Evolutionary conservation across 1,140 invertebrate species (phyloP), one percentile per base, ranked within the genome.

Genomic region (Drosophila willistoni): DNA sequence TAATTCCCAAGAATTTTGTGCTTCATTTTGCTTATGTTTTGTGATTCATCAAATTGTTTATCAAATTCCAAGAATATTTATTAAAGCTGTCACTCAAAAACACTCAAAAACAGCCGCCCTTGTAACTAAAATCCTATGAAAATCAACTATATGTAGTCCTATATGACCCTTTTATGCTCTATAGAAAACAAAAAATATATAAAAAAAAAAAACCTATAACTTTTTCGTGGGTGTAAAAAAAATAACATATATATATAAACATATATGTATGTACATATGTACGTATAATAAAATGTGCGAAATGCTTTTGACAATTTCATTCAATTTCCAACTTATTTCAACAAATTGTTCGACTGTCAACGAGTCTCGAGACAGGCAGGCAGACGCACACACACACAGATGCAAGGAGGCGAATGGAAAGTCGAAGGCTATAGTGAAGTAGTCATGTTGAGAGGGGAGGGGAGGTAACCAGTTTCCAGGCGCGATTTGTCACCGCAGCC

Each of bases 221-320:
- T 77, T 79, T 74, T 51, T 29, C 60, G 64, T 72, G 54, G 60
- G 55, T 47, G 36, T 42, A 39, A 68, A 61, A 14, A 25, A 19
- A 47, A 71, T 59, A 72, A 57, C 33, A 17, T n/a, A 42, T 42
- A 42, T 42, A 42, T 14, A 12, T 41, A 41, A n/a, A 41, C 3
- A 9, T 17, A 44, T 17, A 17, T 22, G 19, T 22, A 22, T 22
- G 19, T 51, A 51, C 22, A 12, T 51, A 22, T 51, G 3, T 59
- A 73, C 64, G 71, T 73, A 79, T 73, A 79, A 79, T 73, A 79
- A 78, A 89, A 89, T 89, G 85, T 89, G 84, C 84, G 81, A 89
- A 89, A 89, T 89, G 84, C 77, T 89, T 89, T 89, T 89, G 84
- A 89, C 84, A 89, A 89, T 89, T 89, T 90, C 84, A 89, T 89